A percentile compares a stretch with the other conserved stretches of the same genome.
Evolutionary conservation across 2,888 invertebrate species (phyloP).

Genomic region (Abscondita cerata): DNA sequence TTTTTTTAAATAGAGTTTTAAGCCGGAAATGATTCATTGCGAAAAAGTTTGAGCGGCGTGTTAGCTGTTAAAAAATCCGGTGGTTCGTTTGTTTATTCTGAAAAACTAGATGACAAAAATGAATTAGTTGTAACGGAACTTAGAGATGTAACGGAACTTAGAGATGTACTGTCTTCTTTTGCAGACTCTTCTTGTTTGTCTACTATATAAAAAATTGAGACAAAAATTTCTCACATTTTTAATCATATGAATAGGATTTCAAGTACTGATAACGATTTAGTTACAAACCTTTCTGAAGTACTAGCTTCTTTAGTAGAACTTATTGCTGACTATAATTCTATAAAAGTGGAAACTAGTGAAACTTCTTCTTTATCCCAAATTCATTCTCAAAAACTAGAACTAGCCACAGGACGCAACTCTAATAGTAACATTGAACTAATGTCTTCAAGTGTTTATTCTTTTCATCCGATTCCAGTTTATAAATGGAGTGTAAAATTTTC

Average conservation of each 20-base stretch:
- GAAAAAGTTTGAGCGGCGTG: not conserved
- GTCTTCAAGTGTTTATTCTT: not conserved
- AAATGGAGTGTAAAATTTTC: constrained; percentile 14
- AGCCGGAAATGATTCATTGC: too few species aligned
- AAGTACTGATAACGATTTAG: not conserved
- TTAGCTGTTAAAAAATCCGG: constrained; percentile 4
- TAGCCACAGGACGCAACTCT: not conserved
- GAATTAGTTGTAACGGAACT: not conserved
- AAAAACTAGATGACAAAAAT: not conserved
- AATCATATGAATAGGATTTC: not conserved
- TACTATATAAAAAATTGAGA: not conserved
- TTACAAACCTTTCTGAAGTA: not conserved
- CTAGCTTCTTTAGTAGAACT: not conserved
- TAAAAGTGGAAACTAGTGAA: not conserved
- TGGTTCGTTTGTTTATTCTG: too few species aligned
- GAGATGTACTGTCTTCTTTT: not conserved
- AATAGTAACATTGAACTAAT: not conserved
- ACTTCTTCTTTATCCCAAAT: too few species aligned
- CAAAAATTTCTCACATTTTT: not conserved
- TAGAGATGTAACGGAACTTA: not conserved
- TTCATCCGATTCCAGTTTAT: not conserved
- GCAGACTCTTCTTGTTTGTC: not conserved
- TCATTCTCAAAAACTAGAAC: not conserved
- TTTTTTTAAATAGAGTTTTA: too few species aligned
- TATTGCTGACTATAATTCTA: not conserved